phyloP scores from a whole-genome alignment of 2,797 vertebrate species.

The Cryptoprocta ferox region DNA sequence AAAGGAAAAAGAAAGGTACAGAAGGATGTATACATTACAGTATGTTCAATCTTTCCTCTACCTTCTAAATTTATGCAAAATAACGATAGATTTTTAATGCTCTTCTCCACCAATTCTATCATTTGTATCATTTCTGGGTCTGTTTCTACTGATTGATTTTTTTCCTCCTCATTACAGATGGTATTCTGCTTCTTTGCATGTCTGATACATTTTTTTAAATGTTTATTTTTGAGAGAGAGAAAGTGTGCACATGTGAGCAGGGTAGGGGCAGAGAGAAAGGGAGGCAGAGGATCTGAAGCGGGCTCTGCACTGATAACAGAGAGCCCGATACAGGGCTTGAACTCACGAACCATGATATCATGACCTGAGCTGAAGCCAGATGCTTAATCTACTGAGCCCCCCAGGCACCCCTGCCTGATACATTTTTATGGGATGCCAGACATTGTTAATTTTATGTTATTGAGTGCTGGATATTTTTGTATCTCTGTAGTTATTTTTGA shows the following conservation, averaged over 20 bases:
- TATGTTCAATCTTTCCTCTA: conserved; percentile 8
- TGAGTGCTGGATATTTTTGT: conserved; percentile 9
- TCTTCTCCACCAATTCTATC: conserved; percentile 27
- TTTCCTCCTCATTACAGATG: neutral
- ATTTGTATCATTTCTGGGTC: neutral
- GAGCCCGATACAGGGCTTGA: no score
- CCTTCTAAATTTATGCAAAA: conserved; percentile 25
- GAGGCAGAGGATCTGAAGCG: no score
- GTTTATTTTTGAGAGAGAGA: no score
- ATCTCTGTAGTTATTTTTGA: neutral
- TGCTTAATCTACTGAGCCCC: no score
- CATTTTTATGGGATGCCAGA: neutral
- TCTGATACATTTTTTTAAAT: no score
- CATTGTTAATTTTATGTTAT: neutral
- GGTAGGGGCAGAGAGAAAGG: no score
- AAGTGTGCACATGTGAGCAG: no score
- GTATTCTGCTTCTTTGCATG: neutral
- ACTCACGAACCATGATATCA: no score
- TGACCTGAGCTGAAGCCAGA: no score
- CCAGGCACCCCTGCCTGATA: neutral
- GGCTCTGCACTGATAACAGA: no score
- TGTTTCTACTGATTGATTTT: neutral
- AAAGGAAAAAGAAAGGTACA: neutral
- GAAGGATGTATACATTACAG: neutral
- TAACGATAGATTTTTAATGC: neutral